phyloP scores from a whole-genome alignment of 2,797 vertebrate genomes.

The Anas acuta region DNA sequence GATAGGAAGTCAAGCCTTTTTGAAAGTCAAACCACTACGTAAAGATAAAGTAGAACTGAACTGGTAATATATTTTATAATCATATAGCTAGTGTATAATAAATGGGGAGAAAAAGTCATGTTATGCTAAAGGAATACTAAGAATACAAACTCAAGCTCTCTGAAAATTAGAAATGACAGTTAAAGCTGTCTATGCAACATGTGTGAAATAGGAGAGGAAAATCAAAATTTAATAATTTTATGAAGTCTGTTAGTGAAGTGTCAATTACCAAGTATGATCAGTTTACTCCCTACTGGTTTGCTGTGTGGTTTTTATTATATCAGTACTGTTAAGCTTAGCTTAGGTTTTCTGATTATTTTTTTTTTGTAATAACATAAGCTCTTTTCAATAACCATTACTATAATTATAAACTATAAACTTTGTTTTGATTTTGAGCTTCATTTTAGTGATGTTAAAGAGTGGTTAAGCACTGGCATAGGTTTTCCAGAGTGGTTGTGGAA shows the following conservation, averaged over 20 bases:
- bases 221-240: neutral
- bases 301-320: neutral
- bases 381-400: neutral
- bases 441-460: neutral
- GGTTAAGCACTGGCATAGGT: neutral
- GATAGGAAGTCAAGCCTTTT: neutral
- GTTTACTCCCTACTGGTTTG: neutral
- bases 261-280: neutral
- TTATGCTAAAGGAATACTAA: neutral
- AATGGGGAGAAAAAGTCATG: neutral
- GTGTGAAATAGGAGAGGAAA: neutral
- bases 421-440: neutral
- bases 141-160: neutral
- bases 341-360: constrained; percentile 10
- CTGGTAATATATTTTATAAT: neutral
- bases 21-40: neutral
- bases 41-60: neutral
- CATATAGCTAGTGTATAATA: neutral
- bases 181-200: neutral
- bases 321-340: constrained; percentile 4
- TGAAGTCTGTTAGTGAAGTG: neutral
- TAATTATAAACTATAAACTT: neutral
- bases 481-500: neutral
- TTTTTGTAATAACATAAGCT: neutral
- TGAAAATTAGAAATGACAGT: neutral